Base-by-base conservation (phyloP, 1,140 invertebrate species). In the Cotesia glomerata region DNA sequence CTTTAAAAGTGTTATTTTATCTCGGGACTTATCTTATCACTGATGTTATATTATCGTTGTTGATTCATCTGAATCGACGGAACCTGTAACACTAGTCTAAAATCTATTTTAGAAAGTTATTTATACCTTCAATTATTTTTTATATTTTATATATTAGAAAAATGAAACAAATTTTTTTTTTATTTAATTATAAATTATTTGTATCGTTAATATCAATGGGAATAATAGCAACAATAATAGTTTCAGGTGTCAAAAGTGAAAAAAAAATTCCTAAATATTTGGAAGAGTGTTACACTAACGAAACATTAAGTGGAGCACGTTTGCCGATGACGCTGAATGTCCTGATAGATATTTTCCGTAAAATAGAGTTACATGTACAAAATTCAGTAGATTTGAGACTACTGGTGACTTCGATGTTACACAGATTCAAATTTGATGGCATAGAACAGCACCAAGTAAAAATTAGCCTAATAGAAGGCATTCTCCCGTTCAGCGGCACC, bases 351-450 rank as follows among this genome's bases (percentile, higher is more conserved):
- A 78, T 90, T 13, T 71, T 90, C n/a, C 84, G 86, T 74, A 88
- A 88, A 79, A 70, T 89, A 52, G 90, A 91, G 79, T 76, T 76
- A 36, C 73, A 84, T 67, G 80, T 85, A 0, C 80, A 81, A 14
- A 75, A 72, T 18, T 77, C 79, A 4, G 83, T 88, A 26, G 86
- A 89, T 75, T 85, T 89, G 71, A 85, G 88, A 78, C 76, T 87
- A 61, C 80, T 90, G 32, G 84, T 86, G 18, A 84, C 88, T 13
- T 82, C 87, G 0, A 80, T 91, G 63, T 74, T 91, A n/a, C 87
- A 88, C 74, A 88, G 91, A 76, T 86, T 90, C 64, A 88, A 90
- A 51, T 84, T 91, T 36, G 91, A 92, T 80, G 91, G 91, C 2
- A 88, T 93, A 66, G 86, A 89, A 79, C 79, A 86, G 69, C 83